Evolutionary conservation across 30 jellyfish, hydroid and myxozoan genomes (phyloP).

Genomic region (Haliclystus octoradiatus): DNA sequence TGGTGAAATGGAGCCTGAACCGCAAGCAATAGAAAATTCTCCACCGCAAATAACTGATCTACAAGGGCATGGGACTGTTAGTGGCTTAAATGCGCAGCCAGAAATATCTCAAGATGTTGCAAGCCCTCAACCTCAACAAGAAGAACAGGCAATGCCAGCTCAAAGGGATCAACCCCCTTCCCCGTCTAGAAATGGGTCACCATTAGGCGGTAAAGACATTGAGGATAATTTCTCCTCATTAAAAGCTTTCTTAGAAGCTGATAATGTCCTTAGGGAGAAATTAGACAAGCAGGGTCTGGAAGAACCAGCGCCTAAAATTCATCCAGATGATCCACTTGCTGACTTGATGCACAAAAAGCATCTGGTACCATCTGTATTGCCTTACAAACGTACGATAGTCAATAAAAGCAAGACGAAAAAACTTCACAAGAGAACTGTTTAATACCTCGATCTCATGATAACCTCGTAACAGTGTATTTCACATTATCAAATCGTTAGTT

Average conservation of each 20-base stretch:
- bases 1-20: background rate
- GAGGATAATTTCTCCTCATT: conserved; percentile 76
- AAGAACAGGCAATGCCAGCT: background rate
- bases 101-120: background rate
- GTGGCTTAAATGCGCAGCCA: background rate
- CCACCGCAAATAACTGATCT: background rate
- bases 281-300: conserved; percentile 29
- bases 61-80: background rate
- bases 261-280: conserved; percentile 47
- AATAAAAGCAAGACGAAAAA: background rate
- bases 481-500: conserved; percentile 1
- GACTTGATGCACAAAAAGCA: conserved; percentile 54
- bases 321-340: conserved; percentile 47
- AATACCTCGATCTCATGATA: too few relatives aligned
- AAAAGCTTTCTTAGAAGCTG: conserved; percentile 88
- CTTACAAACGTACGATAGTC: background rate
- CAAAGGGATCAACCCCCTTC: background rate
- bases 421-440: too few relatives aligned
- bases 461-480: too few relatives aligned
- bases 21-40: background rate
- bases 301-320: conserved; percentile 5
- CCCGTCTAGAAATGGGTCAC: background rate
- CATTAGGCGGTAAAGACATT: conserved; percentile 33
- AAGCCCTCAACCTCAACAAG: background rate
- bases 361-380: conserved; percentile 28